These are phyloP conservation scores for Tenebrio molitor DNA, from an alignment of 1,140 invertebrate genomes.

Conservation along the genomic window DNA sequence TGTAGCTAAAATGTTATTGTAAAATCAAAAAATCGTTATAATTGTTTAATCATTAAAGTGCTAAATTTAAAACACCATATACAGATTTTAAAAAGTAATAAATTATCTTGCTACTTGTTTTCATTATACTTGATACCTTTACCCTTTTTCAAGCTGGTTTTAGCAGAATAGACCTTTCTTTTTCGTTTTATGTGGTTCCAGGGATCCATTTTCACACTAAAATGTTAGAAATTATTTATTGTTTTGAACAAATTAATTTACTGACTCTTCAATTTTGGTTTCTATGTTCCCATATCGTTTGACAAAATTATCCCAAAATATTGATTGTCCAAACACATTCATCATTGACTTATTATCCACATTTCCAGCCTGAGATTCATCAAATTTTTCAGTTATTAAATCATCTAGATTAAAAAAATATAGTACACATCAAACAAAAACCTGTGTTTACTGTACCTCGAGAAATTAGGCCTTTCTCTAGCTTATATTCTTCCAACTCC, in stretches of 20 bases:
- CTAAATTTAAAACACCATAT: too few relatives aligned
- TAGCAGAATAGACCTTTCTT: slow-evolving; percentile 10
- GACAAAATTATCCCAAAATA: slow-evolving; percentile 27
- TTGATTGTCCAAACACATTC: slow-evolving; percentile 26
- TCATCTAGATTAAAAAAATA: slow-evolving; percentile 42
- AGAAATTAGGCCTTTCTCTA: slow-evolving; percentile 44
- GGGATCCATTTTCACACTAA: slow-evolving; percentile 19
- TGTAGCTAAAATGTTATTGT: too few relatives aligned
- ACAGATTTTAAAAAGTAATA: too few relatives aligned
- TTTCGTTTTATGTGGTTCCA: slow-evolving; percentile 33
- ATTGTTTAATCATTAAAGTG: too few relatives aligned
- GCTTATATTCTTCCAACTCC: slow-evolving; percentile 44
- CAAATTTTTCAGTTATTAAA: slow-evolving; percentile 42
- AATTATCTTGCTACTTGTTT: neutral
- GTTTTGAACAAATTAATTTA: neutral
- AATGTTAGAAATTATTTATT: slow-evolving; percentile 1
- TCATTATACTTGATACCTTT: slow-evolving; percentile 17
- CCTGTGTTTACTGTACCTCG: slow-evolving; percentile 6
- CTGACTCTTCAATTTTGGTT: slow-evolving; percentile 11
- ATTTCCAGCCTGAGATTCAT: neutral
- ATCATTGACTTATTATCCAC: slow-evolving; percentile 40
- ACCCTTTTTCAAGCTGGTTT: slow-evolving; percentile 14
- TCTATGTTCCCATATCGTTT: slow-evolving; percentile 12
- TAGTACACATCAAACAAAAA: neutral
- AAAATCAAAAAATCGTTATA: too few relatives aligned